phyloP scores from a whole-genome alignment of 2,113 vertebrate genomes.

The Anhinga rufa region DNA sequence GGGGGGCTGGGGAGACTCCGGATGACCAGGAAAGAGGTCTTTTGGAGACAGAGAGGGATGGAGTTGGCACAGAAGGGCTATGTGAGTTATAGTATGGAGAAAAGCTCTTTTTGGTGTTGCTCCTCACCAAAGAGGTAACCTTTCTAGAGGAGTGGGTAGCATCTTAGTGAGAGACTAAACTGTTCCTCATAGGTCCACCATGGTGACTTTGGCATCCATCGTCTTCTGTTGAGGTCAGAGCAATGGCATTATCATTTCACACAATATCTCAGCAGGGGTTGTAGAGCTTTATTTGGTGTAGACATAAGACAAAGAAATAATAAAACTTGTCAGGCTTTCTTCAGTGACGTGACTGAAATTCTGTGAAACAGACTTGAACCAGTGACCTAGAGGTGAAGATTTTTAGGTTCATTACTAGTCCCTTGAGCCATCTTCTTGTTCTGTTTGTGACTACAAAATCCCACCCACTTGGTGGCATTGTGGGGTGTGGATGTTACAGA shows the following conservation, averaged over 20 bases:
- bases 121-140: background rate
- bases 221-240: background rate
- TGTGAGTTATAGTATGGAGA: background rate
- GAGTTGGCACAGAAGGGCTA: background rate
- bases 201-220: background rate
- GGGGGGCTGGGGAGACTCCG: background rate
- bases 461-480: background rate
- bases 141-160: background rate
- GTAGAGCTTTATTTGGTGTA: background rate
- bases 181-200: background rate
- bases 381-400: slow-evolving; percentile 57
- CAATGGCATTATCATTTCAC: background rate
- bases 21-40: background rate
- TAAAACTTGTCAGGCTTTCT: background rate
- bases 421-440: background rate
- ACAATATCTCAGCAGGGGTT: background rate
- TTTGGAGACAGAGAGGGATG: background rate
- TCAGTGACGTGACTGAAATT: background rate
- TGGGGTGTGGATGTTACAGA: background rate
- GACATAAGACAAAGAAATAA: background rate
- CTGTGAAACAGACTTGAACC: slow-evolving; percentile 22
- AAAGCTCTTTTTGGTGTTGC: background rate
- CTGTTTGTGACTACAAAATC: background rate
- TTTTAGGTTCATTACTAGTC: background rate
- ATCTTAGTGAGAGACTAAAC: background rate